phyloP scores from a whole-genome alignment of 2,797 vertebrate species.

The Semotilus atromaculatus region DNA sequence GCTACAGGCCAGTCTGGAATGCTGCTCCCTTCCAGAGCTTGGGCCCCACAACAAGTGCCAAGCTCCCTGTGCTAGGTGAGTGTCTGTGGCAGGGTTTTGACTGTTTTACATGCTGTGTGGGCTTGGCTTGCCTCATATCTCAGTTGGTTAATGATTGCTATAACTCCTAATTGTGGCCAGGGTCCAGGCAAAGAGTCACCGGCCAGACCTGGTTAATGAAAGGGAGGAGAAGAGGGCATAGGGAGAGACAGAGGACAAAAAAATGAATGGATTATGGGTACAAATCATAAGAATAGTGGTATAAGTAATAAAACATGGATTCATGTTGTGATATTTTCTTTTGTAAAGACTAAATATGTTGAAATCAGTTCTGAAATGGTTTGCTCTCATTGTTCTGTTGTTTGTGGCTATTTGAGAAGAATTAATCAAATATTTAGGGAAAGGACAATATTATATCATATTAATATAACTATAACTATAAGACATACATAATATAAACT shows the following conservation, averaged over 20 bases:
- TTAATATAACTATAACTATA: no score
- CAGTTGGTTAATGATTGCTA: constrained; percentile 59
- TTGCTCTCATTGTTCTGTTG: constrained; percentile 2
- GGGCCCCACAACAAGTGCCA: not conserved
- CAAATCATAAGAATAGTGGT: constrained; percentile 52
- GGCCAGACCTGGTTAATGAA: constrained; percentile 55
- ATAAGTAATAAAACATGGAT: constrained; percentile 47
- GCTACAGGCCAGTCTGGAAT: constrained; percentile 9
- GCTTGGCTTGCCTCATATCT: constrained; percentile 50
- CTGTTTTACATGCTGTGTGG: constrained; percentile 55
- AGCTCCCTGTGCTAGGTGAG: constrained; percentile 42
- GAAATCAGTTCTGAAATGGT: constrained; percentile 43
- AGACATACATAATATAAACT: no score
- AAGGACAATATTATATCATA: not conserved
- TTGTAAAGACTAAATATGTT: constrained; percentile 46
- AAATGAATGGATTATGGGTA: not conserved
- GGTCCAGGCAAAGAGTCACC: constrained; percentile 48
- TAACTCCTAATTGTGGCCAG: constrained; percentile 54
- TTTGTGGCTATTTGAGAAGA: not conserved
- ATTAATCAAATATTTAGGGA: not conserved
- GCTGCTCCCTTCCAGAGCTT: constrained; percentile 22
- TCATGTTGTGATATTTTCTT: constrained; percentile 47
- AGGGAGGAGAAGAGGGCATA: constrained; percentile 21
- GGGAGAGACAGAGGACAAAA: not conserved
- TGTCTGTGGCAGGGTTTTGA: constrained; percentile 34